Evolutionary conservation across 2,797 vertebrate genomes (phyloP).

Genomic region (Enteromius paludinosus): DNA sequence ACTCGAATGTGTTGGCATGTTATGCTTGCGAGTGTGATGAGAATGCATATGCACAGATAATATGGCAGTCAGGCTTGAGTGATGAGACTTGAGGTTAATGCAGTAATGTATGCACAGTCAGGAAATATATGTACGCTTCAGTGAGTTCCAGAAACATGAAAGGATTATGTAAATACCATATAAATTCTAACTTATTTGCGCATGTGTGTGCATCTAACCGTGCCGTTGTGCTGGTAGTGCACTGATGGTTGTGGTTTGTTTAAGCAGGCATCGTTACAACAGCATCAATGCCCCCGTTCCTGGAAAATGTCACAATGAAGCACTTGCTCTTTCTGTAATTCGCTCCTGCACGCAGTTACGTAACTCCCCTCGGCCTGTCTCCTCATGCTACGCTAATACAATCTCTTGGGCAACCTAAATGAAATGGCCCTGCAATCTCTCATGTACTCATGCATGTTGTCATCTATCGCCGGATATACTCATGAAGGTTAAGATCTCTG

Average conservation of each 20-base stretch:
- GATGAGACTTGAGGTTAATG: constrained; percentile 6
- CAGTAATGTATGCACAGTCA: constrained; percentile 14
- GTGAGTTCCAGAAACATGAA: neutral
- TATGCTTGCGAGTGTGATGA: neutral
- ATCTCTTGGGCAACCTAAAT: constrained; percentile 11
- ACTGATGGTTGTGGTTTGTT: constrained; percentile 24
- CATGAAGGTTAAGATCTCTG: constrained; percentile 34
- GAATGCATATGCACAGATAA: constrained; percentile 30
- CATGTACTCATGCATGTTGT: neutral
- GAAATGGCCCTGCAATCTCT: neutral
- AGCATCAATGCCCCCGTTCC: constrained; percentile 3
- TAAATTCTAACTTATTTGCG: constrained; percentile 15
- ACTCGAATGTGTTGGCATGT: neutral
- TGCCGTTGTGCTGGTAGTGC: neutral
- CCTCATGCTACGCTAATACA: constrained; percentile 1
- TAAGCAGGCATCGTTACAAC: constrained; percentile 6
- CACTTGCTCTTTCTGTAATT: constrained; percentile 9
- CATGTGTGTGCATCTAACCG: constrained; percentile 16
- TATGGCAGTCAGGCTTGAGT: constrained; percentile 13
- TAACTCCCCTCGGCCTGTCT: constrained; percentile 18
- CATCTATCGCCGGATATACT: constrained; percentile 1
- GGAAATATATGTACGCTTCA: neutral
- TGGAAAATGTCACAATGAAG: constrained; percentile 33
- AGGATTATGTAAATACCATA: constrained; percentile 39
- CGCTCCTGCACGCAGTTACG: constrained; percentile 9